phyloP scores from a whole-genome alignment of 2,113 vertebrate species.

The Pyxicephalus adspersus region DNA sequence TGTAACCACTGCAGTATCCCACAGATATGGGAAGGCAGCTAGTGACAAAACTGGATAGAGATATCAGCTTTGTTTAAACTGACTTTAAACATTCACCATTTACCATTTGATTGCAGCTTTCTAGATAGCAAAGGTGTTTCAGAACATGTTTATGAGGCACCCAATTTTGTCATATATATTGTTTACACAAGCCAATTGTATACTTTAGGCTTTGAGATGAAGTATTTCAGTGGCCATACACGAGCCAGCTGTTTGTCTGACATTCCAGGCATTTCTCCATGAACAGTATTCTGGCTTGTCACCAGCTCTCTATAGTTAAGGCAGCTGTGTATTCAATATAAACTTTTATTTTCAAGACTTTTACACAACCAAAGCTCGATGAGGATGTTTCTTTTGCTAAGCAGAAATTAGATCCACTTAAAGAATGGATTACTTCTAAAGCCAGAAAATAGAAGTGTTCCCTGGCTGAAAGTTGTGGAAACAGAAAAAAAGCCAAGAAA shows the following conservation, averaged over 20 bases:
- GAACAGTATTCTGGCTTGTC: conserved; percentile 61
- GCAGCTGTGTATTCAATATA: conserved; percentile 70
- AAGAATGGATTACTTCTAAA: conserved; percentile 68
- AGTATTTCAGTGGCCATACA: conserved; percentile 57
- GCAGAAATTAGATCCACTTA: conserved; percentile 69
- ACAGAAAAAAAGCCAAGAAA: conserved; percentile 70
- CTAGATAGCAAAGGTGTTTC: no score
- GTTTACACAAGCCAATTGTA: conserved; percentile 26
- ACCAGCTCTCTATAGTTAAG: conserved; percentile 52
- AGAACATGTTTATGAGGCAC: no score
- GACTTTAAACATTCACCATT: no score
- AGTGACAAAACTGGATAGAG: no score
- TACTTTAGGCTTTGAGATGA: conserved; percentile 47
- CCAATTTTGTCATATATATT: no score
- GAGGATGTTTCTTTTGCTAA: conserved; percentile 68
- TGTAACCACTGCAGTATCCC: no score
- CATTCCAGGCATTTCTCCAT: conserved; percentile 66
- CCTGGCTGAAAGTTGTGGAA: conserved; percentile 70
- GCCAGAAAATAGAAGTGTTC: conserved; percentile 72
- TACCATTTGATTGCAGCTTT: no score
- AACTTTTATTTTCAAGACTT: conserved; percentile 59
- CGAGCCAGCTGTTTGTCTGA: conserved; percentile 69
- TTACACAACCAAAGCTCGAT: conserved; percentile 59
- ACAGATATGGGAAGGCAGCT: no score
- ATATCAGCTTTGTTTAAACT: no score